Evolutionary conservation across 92 coral and sea anemone genomes (phyloP).

Genomic region (Epizoanthus ramosus): DNA sequence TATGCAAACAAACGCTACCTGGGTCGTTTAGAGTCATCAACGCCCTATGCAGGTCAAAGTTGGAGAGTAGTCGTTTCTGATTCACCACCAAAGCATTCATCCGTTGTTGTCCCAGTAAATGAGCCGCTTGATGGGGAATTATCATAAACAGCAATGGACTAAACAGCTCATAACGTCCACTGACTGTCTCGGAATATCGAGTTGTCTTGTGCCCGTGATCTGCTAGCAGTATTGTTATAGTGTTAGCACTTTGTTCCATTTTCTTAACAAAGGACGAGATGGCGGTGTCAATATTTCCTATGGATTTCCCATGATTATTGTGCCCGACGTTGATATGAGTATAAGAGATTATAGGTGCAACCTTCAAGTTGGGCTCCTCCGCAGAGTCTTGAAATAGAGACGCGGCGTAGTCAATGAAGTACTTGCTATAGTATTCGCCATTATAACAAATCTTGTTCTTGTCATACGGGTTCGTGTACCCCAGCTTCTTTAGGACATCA

Average conservation of each 20-base stretch:
- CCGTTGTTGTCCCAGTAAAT: slow-evolving; percentile 34
- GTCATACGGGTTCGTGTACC: slow-evolving; percentile 44
- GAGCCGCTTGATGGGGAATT: slow-evolving; percentile 44
- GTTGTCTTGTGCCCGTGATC: slow-evolving; percentile 64
- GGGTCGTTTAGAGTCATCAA: slow-evolving; percentile 51
- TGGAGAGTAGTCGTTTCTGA: slow-evolving; percentile 47
- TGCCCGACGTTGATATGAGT: slow-evolving; percentile 56
- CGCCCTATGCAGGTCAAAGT: slow-evolving; percentile 52
- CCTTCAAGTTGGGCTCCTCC: neutral
- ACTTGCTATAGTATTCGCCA: slow-evolving; percentile 49
- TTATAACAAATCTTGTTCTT: slow-evolving; percentile 47
- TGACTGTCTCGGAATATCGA: slow-evolving; percentile 35
- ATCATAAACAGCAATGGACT: slow-evolving; percentile 48
- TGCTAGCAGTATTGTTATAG: slow-evolving; percentile 45
- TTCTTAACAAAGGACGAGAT: slow-evolving; percentile 40
- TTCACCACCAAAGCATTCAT: slow-evolving; percentile 46
- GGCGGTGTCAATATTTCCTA: slow-evolving; percentile 51
- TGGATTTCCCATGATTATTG: slow-evolving; percentile 41
- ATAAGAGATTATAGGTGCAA: slow-evolving; percentile 37
- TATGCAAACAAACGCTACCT: slow-evolving; percentile 4
- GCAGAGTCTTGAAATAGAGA: neutral
- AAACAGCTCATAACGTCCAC: slow-evolving; percentile 58
- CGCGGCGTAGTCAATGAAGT: slow-evolving; percentile 21
- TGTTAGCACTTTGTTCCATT: slow-evolving; percentile 38
- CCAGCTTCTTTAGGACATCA: slow-evolving; percentile 38